phyloP scores from a whole-genome alignment of 2,797 vertebrate genomes.

The Pelobates cultripes region DNA sequence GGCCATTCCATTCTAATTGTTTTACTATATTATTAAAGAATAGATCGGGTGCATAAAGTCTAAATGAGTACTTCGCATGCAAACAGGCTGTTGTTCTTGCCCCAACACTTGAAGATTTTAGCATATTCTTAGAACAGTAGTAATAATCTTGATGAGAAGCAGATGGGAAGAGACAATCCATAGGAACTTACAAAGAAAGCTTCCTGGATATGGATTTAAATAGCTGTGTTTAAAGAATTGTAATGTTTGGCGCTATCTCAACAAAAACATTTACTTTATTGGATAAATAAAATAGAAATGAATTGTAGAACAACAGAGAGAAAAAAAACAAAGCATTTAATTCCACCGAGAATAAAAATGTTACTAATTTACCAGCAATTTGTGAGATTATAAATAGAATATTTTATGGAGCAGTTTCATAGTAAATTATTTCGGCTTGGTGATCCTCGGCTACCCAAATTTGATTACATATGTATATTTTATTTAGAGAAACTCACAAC shows the following conservation, averaged over 20 bases:
- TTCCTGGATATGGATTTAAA: constrained; percentile 54
- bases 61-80: constrained; percentile 55
- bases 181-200: constrained; percentile 41
- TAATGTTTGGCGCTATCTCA: constrained; percentile 42
- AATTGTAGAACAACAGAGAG: not conserved
- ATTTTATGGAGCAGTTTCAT: no score
- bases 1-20: constrained; percentile 24
- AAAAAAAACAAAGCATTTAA: not conserved
- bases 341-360: not conserved
- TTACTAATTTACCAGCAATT: no score
- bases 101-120: constrained; percentile 50
- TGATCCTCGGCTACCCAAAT: no score
- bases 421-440: no score
- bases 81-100: constrained; percentile 51
- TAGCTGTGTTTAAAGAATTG: constrained; percentile 55
- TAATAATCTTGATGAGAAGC: constrained; percentile 56
- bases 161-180: constrained; percentile 54
- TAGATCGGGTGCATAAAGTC: constrained; percentile 51
- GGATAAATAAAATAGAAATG: constrained; percentile 40
- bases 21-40: constrained; percentile 40
- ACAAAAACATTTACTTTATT: constrained; percentile 42
- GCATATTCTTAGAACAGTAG: constrained; percentile 52
- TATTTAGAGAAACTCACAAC: no score
- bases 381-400: no score
- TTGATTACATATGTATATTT: no score